Evolutionary conservation across 2,797 vertebrate species (phyloP).

Genomic region (Ptychobarbus kaznakovi): DNA sequence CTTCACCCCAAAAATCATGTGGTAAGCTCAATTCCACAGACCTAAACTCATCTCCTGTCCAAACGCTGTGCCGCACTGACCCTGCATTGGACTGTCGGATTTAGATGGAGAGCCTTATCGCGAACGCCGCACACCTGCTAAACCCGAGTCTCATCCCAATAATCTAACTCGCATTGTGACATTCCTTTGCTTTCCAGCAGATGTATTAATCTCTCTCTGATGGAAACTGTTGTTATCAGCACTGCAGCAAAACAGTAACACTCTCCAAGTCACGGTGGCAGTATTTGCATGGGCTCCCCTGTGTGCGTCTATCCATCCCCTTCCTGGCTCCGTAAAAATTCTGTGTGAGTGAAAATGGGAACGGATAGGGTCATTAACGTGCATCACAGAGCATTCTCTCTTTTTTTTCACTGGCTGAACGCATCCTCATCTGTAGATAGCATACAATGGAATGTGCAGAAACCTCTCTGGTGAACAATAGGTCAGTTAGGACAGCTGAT

Average conservation of each 20-base stretch:
- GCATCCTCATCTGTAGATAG: constrained; percentile 31
- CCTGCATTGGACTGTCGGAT: constrained; percentile 21
- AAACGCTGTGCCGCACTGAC: background rate
- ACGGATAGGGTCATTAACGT: constrained; percentile 13
- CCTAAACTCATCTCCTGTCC: background rate
- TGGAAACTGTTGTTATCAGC: constrained; percentile 48
- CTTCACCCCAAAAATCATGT: constrained; percentile 4
- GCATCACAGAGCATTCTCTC: constrained; percentile 4
- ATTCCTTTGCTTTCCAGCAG: constrained; percentile 19
- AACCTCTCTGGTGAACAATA: constrained; percentile 27
- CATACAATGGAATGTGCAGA: constrained; percentile 39
- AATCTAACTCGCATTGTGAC: constrained; percentile 30
- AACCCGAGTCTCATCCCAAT: constrained; percentile 44
- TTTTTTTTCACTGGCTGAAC: constrained; percentile 18
- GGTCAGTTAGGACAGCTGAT: constrained; percentile 45
- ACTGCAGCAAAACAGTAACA: constrained; percentile 21
- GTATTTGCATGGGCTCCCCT: constrained; percentile 44
- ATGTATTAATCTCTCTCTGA: constrained; percentile 55
- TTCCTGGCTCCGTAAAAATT: constrained; percentile 40
- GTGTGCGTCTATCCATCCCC: constrained; percentile 11
- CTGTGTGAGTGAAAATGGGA: constrained; percentile 28
- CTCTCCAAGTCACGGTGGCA: constrained; percentile 40
- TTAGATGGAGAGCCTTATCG: constrained; percentile 38
- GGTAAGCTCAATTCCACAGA: background rate
- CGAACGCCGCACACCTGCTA: constrained; percentile 34